Conservation (phyloP, 2,113 vertebrate species). For the Aplodontia rufa region DNA sequence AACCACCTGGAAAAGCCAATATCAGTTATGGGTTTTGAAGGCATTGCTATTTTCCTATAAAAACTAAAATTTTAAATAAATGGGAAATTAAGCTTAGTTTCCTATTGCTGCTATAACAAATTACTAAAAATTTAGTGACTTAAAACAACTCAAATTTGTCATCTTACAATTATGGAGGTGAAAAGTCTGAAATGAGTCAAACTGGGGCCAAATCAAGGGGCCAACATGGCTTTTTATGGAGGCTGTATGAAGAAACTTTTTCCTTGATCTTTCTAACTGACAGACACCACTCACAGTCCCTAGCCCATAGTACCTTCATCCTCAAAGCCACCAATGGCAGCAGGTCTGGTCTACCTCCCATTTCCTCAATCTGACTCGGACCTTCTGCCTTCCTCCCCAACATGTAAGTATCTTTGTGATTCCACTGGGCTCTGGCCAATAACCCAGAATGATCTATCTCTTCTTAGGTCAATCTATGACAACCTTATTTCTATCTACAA, state of each 20-base stretch:
- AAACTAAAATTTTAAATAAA: not conserved
- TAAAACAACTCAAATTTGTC: not conserved
- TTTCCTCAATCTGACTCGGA: accelerated
- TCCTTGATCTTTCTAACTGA: not conserved
- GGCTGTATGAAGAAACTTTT: not conserved
- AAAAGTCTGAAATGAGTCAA: not conserved
- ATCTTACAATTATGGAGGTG: not conserved
- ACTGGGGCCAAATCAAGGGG: not conserved
- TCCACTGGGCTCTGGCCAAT: too few species aligned
- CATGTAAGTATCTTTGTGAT: not conserved
- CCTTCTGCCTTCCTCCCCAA: not conserved
- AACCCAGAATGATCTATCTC: not conserved
- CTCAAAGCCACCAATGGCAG: not conserved
- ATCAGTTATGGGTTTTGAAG: not conserved
- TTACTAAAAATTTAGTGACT: not conserved
- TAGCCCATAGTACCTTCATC: accelerated
- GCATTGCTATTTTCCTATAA: not conserved
- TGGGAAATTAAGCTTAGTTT: not conserved
- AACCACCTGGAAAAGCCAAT: not conserved
- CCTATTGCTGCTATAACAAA: not conserved
- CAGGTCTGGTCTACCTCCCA: too few species aligned
- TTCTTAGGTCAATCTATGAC: not conserved
- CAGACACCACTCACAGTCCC: not conserved
- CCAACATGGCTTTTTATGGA: not conserved
- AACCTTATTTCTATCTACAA: not conserved